These are phyloP conservation scores for Diplodus puntazzo DNA, from an alignment of 2,797 vertebrate species.

Conservation along the genomic window DNA sequence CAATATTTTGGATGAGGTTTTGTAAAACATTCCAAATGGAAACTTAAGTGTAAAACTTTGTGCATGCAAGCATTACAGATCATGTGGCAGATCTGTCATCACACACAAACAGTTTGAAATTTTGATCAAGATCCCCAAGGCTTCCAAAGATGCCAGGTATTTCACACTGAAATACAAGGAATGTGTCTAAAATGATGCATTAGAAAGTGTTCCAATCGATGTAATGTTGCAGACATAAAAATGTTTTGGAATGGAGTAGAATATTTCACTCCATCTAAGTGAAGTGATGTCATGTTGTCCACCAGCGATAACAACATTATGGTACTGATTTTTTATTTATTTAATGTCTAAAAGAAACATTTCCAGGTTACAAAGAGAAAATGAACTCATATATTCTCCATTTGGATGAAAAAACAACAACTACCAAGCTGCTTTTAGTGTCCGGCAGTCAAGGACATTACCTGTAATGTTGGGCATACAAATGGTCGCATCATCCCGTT, in stretches of 20 bases:
- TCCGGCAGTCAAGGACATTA: background rate
- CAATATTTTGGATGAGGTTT: slow-evolving; percentile 7
- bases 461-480: background rate
- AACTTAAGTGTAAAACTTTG: slow-evolving; percentile 1
- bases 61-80: background rate
- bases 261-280: background rate
- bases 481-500: background rate
- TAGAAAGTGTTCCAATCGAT: slow-evolving; percentile 2
- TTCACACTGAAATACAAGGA: background rate
- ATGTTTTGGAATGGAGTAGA: background rate
- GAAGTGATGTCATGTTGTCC: background rate
- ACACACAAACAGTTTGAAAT: background rate
- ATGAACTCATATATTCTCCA: background rate
- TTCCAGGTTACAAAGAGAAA: background rate
- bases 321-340: background rate
- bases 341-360: background rate
- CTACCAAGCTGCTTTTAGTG: background rate
- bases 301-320: background rate
- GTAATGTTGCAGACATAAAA: background rate
- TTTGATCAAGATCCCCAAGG: background rate
- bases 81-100: background rate
- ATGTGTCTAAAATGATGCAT: background rate
- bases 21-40: background rate
- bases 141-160: background rate
- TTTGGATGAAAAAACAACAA: background rate